phyloP scores from a whole-genome alignment of 2,888 invertebrate genomes.

The Nephrocerus scutellatus region DNA sequence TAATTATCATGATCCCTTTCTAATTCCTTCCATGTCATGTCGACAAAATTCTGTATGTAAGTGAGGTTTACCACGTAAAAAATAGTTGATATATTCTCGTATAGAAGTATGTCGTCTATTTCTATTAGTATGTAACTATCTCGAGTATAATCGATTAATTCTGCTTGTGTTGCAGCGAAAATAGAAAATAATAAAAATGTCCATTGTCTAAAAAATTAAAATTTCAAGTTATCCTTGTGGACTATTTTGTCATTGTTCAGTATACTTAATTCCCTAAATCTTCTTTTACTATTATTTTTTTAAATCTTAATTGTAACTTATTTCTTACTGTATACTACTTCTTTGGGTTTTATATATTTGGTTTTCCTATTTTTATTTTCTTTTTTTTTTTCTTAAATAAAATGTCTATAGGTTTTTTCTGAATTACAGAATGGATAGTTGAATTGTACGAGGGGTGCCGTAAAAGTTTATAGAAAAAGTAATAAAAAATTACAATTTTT shows the following conservation, averaged over 20 bases:
- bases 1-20: not conserved
- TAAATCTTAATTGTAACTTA: conserved; percentile 4
- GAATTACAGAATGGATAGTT: too few species aligned
- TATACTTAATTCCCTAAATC: conserved; percentile 9
- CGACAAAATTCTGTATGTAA: too few species aligned
- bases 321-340: not conserved
- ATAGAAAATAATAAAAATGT: too few species aligned
- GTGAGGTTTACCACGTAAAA: too few species aligned
- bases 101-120: not conserved
- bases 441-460: too few species aligned
- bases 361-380: conserved; percentile 5
- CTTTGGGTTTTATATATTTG: not conserved
- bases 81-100: conserved; percentile 1
- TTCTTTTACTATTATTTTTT: conserved; percentile 2
- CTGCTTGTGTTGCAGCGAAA: too few species aligned
- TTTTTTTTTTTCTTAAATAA: conserved; percentile 10
- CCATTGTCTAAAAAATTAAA: too few species aligned
- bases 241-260: conserved; percentile 1
- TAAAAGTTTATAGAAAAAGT: too few species aligned
- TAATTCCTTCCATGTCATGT: not conserved
- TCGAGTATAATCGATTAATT: not conserved
- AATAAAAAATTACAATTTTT: too few species aligned
- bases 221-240: conserved; percentile 10
- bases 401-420: too few species aligned
- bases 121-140: not conserved